Percentiles rank a stretch among this genome's conserved stretches.
Evolutionary conservation across 2,113 vertebrate species (phyloP).

Genomic region (Caracal caracal): DNA sequence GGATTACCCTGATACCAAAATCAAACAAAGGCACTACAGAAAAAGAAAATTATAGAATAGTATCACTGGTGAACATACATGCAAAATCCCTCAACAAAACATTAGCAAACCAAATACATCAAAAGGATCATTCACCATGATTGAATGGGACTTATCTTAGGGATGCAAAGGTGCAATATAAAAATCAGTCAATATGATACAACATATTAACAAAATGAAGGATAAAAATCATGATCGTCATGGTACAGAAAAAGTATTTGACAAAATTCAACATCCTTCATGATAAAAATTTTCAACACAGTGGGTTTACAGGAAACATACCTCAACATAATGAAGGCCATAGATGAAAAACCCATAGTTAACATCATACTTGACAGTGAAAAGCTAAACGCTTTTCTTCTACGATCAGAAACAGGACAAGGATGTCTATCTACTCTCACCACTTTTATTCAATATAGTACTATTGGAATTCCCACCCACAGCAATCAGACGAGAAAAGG

Average conservation of each 20-base stretch:
- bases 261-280: neutral
- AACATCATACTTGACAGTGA: neutral
- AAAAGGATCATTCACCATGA: neutral
- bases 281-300: neutral
- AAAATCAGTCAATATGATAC: neutral
- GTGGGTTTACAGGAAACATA: neutral
- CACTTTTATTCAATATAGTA: neutral
- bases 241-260: neutral
- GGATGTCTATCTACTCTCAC: neutral
- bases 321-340: neutral
- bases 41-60: neutral
- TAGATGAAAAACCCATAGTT: neutral
- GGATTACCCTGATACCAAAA: neutral
- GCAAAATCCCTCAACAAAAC: neutral
- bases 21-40: neutral
- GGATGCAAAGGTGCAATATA: neutral
- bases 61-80: neutral
- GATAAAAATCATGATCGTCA: neutral
- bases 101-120: neutral
- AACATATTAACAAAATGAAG: neutral
- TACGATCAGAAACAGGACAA: neutral
- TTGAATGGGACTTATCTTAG: neutral
- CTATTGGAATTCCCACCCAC: neutral
- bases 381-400: neutral
- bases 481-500: neutral